Base-by-base conservation (phyloP, 1,140 invertebrate species). In the Batillaria attramentaria region DNA sequence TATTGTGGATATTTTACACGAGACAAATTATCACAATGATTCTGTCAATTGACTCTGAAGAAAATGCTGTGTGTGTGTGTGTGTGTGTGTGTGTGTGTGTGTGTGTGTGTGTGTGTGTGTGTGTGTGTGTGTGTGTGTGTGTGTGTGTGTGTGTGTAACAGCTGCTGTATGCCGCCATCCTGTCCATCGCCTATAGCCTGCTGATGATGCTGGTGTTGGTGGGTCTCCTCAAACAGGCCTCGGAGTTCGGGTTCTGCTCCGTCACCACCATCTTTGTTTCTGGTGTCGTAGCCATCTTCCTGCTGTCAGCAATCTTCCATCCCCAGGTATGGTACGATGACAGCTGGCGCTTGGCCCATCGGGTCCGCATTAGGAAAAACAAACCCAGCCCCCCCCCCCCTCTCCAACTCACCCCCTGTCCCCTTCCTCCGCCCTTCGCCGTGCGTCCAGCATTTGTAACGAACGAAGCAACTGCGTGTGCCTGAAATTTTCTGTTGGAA, bases 241-340 rank as follows among this genome's bases (percentile, higher is more conserved):
- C 84, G 2, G 79, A 78, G 16, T 86, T 86, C 37, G 85, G 86
- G 0, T 85, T 86, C 37, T 90, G 89, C 43, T 90, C 87, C 54
- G 84, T 89, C 0, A 89, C 88, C 5, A 87, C 90, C 18, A 80
- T 89, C 18, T 89, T 91, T 72, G 83, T 91, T 1, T 31, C 86
- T 5, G 78, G 85, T 37, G 86, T 91, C 5, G 81, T 85, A 16
- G 85, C 84, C 4, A 84, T 87, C 8, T 92, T 96, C 72, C 89
- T 96, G 0, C 87, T 95, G 28, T 93, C 95, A 4, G 95, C 94
- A 0, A 85, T 96, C 0, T 84, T 98, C 28, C 97, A 98, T 92
- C 97, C 97, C 0, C 94, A 87, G 72, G 89, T 84, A 68, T 28
- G 79, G n/a, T n/a, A n/a, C n/a, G n/a, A n/a, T n/a, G n/a, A n/a